These are phyloP conservation scores for Amblyteles armatorius DNA, from an alignment of 2,888 invertebrate genomes.

Conservation along the genomic window DNA sequence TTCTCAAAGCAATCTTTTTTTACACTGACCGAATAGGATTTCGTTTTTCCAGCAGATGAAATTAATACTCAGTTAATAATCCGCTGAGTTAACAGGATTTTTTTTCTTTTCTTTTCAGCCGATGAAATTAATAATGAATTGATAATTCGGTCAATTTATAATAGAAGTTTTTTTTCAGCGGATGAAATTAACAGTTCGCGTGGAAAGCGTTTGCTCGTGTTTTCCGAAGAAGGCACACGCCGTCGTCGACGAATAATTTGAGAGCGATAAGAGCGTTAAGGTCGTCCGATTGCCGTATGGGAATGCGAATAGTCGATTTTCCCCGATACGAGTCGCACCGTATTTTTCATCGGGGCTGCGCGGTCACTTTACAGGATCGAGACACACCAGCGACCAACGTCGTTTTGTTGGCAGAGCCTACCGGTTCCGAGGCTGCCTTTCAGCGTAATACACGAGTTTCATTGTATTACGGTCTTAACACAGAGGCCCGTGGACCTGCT, in stretches of 20 bases:
- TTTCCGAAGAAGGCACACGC: conserved; percentile 2
- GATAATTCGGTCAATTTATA: not conserved
- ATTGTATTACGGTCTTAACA: conserved; percentile 75
- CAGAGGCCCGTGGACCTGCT: conserved; percentile 71
- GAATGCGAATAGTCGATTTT: conserved; percentile 45
- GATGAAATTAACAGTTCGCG: not conserved
- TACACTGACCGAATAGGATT: not conserved
- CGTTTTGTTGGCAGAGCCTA: conserved; percentile 64
- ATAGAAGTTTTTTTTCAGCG: not conserved
- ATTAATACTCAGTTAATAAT: too few relatives aligned
- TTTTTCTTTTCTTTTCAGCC: not conserved
- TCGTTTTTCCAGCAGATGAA: too few relatives aligned
- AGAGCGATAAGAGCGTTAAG: not conserved
- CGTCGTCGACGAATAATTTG: conserved; percentile 1
- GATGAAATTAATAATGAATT: not conserved
- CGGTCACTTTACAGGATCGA: conserved; percentile 32
- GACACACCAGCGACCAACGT: conserved; percentile 24
- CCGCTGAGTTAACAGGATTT: not conserved
- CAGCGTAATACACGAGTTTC: conserved; percentile 68
- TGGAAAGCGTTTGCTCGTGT: not conserved
- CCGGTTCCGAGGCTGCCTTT: conserved; percentile 68
- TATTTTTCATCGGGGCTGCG: conserved; percentile 30
- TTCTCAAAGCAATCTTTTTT: not conserved
- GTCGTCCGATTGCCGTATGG: conserved; percentile 42
- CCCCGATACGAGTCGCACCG: not conserved